Evolutionary conservation across 2,797 vertebrate genomes (phyloP), one percentile per base, ranked within the genome.

Genomic region (Lophius americanus): DNA sequence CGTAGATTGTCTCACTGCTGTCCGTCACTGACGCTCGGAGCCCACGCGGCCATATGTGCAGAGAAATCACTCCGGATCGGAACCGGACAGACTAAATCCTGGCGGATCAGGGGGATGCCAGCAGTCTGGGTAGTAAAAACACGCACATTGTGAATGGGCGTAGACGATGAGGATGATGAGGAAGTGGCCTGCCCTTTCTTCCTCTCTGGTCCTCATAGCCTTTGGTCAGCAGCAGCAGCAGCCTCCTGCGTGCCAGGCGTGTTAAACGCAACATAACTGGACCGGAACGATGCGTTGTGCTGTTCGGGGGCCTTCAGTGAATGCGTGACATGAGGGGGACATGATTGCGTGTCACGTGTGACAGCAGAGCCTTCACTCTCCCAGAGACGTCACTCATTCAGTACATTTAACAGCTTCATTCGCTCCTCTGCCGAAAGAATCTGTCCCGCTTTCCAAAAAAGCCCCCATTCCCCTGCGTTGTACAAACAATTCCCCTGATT

Each of bases 271-370:
- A 64, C 83, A 85, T 79, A 89, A 91, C 87, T 89, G 88, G 89
- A 91, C 89, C 89, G 85, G 90, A 90, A 91, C 90, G 84, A 91
- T 92, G 88, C 82, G 85, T 89, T 87, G 84, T 73, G 85, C 78
- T 76, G 79, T 88, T 86, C 79, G 60, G 84, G 79, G 82, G 79
- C 79, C 71, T 85, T 86, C 60, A 51, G 87, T 82, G 84, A 83
- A 91, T 74, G 87, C 87, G 70, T 87, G 78, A 78, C 75, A 72
- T 79, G 78, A 84, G 89, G 75, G 23, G 63, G 64, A 73, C 79
- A 63, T 70, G 80, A 83, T 49, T 63, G 41, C 44, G 13, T 61
- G 65, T 65, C 66, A 52, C 63, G 62, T 76, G 76, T 57, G 51
- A 54, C 37, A 7, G 47, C 10, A 39, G 44, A n/a, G 43, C 10